Conservation (phyloP, 2,888 invertebrate species). For the Cynaeus angustus region DNA sequence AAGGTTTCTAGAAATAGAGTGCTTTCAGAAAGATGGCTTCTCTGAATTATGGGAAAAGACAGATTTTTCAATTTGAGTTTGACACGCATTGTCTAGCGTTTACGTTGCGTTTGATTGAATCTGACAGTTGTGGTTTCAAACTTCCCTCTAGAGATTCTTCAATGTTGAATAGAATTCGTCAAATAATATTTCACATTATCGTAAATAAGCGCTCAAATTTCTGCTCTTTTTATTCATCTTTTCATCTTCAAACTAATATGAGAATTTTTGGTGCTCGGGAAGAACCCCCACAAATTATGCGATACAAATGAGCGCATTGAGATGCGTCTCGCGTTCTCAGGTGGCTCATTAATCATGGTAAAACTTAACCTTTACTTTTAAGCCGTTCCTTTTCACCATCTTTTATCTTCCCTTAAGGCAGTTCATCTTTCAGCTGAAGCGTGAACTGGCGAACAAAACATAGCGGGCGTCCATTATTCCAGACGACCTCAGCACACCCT, state of each 20-base stretch:
- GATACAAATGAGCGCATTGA: conserved; percentile 49
- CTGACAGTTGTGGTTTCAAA: conserved; percentile 23
- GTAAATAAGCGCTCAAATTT: too few relatives aligned
- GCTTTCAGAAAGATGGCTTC: conserved; percentile 3
- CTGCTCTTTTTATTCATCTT: too few relatives aligned
- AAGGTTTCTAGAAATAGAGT: too few relatives aligned
- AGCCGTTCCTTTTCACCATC: conserved; percentile 51
- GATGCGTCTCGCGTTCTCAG: conserved; percentile 50
- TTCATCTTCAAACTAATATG: neutral
- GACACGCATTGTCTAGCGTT: conserved; percentile 12
- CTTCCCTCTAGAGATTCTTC: conserved; percentile 12
- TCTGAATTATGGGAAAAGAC: conserved; percentile 3
- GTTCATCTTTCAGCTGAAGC: conserved; percentile 52
- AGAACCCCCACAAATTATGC: conserved; percentile 15
- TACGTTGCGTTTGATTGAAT: conserved; percentile 19
- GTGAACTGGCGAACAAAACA: conserved; percentile 54
- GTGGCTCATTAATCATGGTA: conserved; percentile 56
- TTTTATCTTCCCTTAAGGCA: conserved; percentile 50
- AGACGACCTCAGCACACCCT: conserved; percentile 41
- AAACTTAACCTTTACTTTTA: conserved; percentile 56
- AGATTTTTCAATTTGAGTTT: neutral
- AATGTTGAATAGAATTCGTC: neutral
- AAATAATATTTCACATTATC: too few relatives aligned
- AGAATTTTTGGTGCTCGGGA: neutral
- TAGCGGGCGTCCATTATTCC: conserved; percentile 51